phyloP scores from a whole-genome alignment of 37 sponge, comb jelly and placozoan genomes.

The Ianthella basta region DNA sequence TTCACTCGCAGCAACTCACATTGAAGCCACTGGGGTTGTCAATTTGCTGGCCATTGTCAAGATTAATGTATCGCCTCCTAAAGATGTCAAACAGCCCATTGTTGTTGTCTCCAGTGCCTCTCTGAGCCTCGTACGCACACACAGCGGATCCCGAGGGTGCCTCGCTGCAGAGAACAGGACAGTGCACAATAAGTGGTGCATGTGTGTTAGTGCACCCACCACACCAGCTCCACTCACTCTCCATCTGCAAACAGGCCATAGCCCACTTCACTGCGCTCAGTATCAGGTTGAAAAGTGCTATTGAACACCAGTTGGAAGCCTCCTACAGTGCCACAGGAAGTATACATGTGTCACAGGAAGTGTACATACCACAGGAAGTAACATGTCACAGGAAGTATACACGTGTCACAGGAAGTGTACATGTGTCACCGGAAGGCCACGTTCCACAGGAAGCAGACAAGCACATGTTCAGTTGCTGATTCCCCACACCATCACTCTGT shows the following conservation, averaged over 20 bases:
- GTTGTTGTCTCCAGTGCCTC: not conserved
- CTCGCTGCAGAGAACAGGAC: not conserved
- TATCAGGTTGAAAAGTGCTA: not conserved
- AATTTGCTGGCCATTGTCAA: too few species aligned
- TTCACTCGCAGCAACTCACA: not conserved
- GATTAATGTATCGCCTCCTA: not conserved
- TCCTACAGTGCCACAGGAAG: not conserved
- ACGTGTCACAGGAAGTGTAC: not conserved
- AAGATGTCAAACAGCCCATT: slow-evolving; percentile 10
- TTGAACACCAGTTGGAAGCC: not conserved
- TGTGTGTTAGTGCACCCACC: not conserved
- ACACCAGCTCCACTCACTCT: not conserved
- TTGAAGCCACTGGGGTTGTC: too few species aligned
- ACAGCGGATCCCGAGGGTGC: not conserved
- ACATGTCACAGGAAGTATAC: too few species aligned
- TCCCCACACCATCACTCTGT: too few species aligned
- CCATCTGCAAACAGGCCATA: slow-evolving; percentile 20
- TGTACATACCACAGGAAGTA: too few species aligned
- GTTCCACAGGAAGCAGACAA: too few species aligned
- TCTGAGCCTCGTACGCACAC: not conserved
- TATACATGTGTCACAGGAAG: not conserved
- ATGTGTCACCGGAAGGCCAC: not conserved
- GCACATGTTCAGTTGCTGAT: too few species aligned
- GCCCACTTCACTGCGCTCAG: not conserved
- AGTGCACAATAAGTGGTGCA: not conserved